Base-by-base conservation (phyloP, 2,113 vertebrate species). In the Nothoprocta perdicaria region DNA sequence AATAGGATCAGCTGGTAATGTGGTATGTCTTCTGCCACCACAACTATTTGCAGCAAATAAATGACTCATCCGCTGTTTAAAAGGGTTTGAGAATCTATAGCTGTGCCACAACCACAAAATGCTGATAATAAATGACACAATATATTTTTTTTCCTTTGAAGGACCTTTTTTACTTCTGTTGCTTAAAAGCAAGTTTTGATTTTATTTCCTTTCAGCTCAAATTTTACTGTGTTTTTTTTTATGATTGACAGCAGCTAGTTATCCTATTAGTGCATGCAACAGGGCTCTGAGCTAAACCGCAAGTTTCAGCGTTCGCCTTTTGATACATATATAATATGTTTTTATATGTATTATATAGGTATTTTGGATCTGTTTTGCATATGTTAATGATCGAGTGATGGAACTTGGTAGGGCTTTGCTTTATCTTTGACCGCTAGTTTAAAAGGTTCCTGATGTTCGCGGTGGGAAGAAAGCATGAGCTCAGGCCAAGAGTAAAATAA, bases 1-100 rank as follows among this genome's bases (percentile, higher is more conserved):
- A 97, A 98, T 98, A 93, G 98, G 98, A 98, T 97, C 98, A 98
- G 97, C 97, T 98, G 98, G 98, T 98, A 95, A 98, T 97, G 98
- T 97, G 98, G 98, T 98, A 97, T 97, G 95, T 97, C 97, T 93
- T 91, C 96, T 97, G 95, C 94, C 33, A 74, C 96, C 95, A 69
- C 97, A 97, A 94, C 93, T 97, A 93, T 97, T 95, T 94, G 97
- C 93, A 97, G 95, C 96, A 97, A 95, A 96, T 95, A 95, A 82
- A 89, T 96, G 96, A 97, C 83, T 97, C 86, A 93, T 96, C 89
- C 43, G 21, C 92, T 91, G 73, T 93, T 94, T 76, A 41, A 84
- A 96, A 91, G 81, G 92, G 90, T 88, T 91, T 90, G 91, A 91
- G 95, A 90, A 89, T 95, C 83, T 96, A 76, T 91, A 92, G 93